phyloP scores from a whole-genome alignment of 2,797 vertebrate species.

The Lates japonicus region DNA sequence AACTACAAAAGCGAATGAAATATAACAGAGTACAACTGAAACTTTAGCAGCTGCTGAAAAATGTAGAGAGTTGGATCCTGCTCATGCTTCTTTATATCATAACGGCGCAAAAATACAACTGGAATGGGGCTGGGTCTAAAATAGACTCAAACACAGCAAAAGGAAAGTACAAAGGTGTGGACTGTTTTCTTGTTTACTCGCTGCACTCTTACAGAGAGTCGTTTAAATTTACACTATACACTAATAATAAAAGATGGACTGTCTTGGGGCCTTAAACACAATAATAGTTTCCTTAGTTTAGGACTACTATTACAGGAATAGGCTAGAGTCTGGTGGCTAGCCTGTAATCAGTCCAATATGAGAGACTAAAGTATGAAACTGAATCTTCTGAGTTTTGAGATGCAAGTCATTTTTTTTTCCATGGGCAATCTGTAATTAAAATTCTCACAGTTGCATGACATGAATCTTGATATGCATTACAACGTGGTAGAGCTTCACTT shows the following conservation, averaged over 20 bases:
- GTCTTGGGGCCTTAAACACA: not conserved
- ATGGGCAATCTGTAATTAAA: not conserved
- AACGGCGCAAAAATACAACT: not conserved
- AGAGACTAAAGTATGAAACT: not conserved
- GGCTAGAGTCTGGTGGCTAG: not conserved
- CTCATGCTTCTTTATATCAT: not conserved
- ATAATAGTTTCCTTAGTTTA: not conserved
- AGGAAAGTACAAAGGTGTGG: not conserved
- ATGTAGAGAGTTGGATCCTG: not conserved
- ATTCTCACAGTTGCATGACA: not conserved
- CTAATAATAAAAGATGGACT: not conserved
- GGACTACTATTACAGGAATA: not conserved
- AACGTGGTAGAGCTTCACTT: not conserved
- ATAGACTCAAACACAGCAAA: not conserved
- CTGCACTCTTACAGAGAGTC: not conserved
- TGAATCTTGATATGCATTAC: not conserved
- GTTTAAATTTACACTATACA: not conserved
- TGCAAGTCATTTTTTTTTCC: not conserved
- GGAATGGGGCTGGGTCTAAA: not conserved
- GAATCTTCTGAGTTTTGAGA: not conserved
- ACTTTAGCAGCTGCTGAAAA: slow-evolving; percentile 9
- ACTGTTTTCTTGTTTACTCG: too few relatives aligned
- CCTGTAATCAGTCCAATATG: not conserved
- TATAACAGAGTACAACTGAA: not conserved
- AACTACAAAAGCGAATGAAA: not conserved